Percentiles rank a stretch among this genome's conserved stretches.
These are phyloP conservation scores for Meiosimyza decipiens DNA, from an alignment of 2,888 invertebrate species.

Conservation along the genomic window DNA sequence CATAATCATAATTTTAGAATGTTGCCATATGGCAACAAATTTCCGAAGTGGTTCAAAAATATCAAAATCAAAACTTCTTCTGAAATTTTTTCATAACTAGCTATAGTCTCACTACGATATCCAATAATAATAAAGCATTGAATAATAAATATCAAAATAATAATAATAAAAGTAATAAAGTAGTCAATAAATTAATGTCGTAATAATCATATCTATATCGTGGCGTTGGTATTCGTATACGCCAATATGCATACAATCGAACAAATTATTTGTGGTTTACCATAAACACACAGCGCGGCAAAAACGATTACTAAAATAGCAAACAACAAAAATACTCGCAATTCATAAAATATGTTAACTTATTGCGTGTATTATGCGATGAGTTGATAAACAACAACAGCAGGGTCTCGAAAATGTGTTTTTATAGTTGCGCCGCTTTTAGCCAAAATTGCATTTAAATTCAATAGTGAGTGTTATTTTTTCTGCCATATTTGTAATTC, in stretches of 20 bases:
- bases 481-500: no score
- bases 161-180: conserved; percentile 30
- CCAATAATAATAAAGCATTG: no score
- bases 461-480: no score
- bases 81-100: no score
- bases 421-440: not conserved
- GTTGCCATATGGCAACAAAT: no score
- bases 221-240: conserved; percentile 15
- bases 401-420: conserved; percentile 11
- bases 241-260: not conserved
- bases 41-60: no score
- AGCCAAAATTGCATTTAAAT: no score
- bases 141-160: no score
- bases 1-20: no score
- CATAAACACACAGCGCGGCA: conserved; percentile 4
- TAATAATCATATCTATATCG: conserved; percentile 32
- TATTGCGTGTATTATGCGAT: conserved; percentile 19
- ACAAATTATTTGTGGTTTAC: conserved; percentile 35
- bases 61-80: no score
- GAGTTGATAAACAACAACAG: conserved; percentile 7
- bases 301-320: not conserved
- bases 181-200: conserved; percentile 37
- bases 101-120: no score
- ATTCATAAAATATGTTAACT: conserved; percentile 22
- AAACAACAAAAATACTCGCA: not conserved